A percentile compares a stretch with the other conserved stretches of the same genome.
These are phyloP conservation scores for Oenanthe melanoleuca DNA, from an alignment of 2,113 vertebrate species.

Conservation along the genomic window DNA sequence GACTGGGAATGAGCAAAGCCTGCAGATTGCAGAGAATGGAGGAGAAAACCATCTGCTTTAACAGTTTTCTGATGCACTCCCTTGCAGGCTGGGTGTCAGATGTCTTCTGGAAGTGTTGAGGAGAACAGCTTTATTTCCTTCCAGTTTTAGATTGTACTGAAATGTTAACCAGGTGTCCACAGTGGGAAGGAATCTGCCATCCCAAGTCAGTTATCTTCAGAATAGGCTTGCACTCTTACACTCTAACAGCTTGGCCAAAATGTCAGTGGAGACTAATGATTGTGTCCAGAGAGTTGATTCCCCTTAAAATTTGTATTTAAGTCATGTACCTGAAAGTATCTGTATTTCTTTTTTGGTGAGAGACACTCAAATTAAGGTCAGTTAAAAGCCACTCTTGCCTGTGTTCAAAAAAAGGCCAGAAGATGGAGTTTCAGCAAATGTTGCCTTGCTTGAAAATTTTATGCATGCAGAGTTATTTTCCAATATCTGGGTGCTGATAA, in stretches of 20 bases:
- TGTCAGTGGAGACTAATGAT: neutral
- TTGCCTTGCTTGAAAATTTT: neutral
- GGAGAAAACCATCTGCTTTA: constrained; percentile 9
- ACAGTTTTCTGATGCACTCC: neutral
- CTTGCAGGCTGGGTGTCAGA: neutral
- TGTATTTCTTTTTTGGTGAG: neutral
- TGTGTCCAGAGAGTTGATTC: neutral
- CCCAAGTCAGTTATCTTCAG: neutral
- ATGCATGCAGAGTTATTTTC: neutral
- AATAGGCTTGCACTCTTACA: neutral
- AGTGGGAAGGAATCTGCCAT: neutral
- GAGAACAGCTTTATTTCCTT: neutral
- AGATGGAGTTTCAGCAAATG: neutral
- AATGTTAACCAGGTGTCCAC: neutral
- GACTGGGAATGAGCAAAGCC: constrained; percentile 46
- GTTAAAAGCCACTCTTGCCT: neutral
- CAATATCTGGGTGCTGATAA: neutral
- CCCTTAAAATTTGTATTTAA: neutral
- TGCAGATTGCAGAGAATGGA: neutral
- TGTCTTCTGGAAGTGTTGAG: neutral
- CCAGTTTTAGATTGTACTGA: neutral
- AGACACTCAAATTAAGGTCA: neutral
- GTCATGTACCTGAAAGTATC: neutral
- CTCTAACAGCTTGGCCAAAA: neutral
- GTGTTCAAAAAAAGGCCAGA: neutral